Percentiles rank a stretch among this genome's conserved stretches.
Conservation (phyloP, 2,888 invertebrate species). For the Chironomus riparius region DNA sequence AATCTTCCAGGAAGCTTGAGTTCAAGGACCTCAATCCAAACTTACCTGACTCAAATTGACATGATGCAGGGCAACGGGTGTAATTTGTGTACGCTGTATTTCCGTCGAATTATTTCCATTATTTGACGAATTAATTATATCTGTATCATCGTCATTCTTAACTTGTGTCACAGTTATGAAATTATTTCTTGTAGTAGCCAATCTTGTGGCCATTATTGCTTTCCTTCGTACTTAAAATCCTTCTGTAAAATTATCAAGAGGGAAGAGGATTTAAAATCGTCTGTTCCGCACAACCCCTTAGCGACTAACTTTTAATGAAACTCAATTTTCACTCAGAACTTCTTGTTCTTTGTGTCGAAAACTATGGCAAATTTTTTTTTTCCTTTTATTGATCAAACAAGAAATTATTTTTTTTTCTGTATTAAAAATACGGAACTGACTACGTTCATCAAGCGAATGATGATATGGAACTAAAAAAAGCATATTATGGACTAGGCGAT, state of each 20-base stretch:
- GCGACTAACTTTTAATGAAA: too few species aligned
- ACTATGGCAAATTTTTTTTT: too few species aligned
- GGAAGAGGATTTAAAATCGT: neutral
- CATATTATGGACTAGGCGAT: too few species aligned
- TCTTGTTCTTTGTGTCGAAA: too few species aligned
- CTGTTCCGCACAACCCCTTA: neutral
- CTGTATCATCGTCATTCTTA: slow-evolving; percentile 27
- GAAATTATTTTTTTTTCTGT: too few species aligned
- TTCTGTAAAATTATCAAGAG: neutral
- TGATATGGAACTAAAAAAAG: too few species aligned
- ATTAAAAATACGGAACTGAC: too few species aligned
- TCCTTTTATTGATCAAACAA: too few species aligned
- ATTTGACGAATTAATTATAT: neutral
- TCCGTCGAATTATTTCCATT: neutral
- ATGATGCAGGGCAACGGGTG: slow-evolving; percentile 19
- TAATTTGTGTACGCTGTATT: slow-evolving; percentile 6
- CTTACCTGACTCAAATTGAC: slow-evolving; percentile 21
- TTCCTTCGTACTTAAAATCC: neutral
- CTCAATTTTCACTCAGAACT: too few species aligned
- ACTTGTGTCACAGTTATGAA: slow-evolving; percentile 37
- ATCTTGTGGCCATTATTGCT: slow-evolving; percentile 37
- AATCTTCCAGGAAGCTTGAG: neutral
- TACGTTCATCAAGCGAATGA: too few species aligned
- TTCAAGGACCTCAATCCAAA: neutral
- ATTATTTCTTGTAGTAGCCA: slow-evolving; percentile 40